Evolutionary conservation across 2,113 vertebrate genomes (phyloP), one percentile per base, ranked within the genome.

Genomic region (Neofelis nebulosa): DNA sequence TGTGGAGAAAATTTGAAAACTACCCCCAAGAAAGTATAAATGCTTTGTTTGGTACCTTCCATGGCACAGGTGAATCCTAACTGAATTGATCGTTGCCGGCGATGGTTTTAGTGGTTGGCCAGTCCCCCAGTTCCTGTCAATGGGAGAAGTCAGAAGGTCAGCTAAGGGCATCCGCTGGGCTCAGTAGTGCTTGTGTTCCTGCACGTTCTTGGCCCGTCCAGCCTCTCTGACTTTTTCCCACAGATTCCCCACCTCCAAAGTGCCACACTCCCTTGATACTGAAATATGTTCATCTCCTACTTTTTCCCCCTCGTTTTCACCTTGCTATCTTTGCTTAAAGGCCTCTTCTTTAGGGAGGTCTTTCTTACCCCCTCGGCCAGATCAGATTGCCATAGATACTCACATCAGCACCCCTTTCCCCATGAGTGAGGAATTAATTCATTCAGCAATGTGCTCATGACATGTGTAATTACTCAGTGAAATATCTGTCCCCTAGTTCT

Each of bases 1-100:
- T 63, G 7, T 95, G 65, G 80, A 73, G 45, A 95, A 84, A 85
- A 48, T 81, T 81, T 86, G 48, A 45, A n/a, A 96, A 79, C 88
- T 31, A 76, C 2, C 52, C 66, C 13, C 5, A 31, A 14, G 78
- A 69, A 97, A 21, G 18, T 63, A 52, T 71, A 69, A 87, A 5
- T 61, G 12, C 19, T 76, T 68, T 83, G 38, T 84, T 31, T 65
- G 83, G 1, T 48, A 4, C 31, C 41, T 81, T 45, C 69, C 21
- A 29, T 7, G 36, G 81, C n/a, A 68, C 36, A 73, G 33, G 92
- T 52, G 48, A 57, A 38, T 66, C n/a, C 27, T 69, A 41, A 79
- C 2, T 79, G 50, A 84, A 57, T 33, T 74, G 31, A 38, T 33
- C n/a, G 4, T 65, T 79, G 38, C 36, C 4, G 3, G 52, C 65